A percentile compares a stretch with the other conserved stretches of the same genome.
Evolutionary conservation across 2,113 vertebrate species (phyloP).

Genomic region (Rana temporaria): DNA sequence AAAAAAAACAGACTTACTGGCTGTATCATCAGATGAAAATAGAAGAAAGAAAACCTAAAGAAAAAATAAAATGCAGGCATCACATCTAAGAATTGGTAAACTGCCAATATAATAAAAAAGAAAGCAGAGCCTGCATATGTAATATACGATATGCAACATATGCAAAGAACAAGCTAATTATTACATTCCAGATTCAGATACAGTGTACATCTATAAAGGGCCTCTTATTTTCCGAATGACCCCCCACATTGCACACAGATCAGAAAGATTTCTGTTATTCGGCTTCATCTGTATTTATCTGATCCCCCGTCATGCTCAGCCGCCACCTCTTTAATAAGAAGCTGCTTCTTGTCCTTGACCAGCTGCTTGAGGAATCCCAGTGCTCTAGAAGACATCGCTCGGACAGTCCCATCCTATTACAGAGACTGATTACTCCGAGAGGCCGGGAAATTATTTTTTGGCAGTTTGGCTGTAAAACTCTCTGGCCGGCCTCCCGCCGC

Average conservation of each 20-base stretch:
- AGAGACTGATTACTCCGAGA: conserved; percentile 53
- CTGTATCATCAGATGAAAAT: no score
- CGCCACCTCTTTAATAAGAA: conserved; percentile 15
- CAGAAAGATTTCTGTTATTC: conserved; percentile 68
- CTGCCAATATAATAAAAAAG: no score
- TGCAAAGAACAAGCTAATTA: no score
- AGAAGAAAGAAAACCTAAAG: no score
- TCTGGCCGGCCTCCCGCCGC: conserved; percentile 20
- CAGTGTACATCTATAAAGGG: no score
- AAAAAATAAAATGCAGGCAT: no score
- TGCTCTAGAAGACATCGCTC: conserved; percentile 14
- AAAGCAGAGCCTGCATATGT: no score
- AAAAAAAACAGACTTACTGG: no score
- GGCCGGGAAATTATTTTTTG: conserved; percentile 39
- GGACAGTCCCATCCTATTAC: conserved; percentile 53
- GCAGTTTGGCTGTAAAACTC: conserved; percentile 33
- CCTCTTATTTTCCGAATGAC: no score
- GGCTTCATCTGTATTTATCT: conserved; percentile 38
- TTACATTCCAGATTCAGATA: no score
- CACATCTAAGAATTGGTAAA: no score
- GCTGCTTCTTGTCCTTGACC: conserved; percentile 43
- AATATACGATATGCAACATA: no score
- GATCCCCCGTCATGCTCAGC: conserved; percentile 21
- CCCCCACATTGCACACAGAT: conserved; percentile 3
- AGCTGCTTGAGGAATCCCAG: conserved; percentile 44